phyloP scores from a whole-genome alignment of 2,797 vertebrate genomes.

The Enteromius anoplus region DNA sequence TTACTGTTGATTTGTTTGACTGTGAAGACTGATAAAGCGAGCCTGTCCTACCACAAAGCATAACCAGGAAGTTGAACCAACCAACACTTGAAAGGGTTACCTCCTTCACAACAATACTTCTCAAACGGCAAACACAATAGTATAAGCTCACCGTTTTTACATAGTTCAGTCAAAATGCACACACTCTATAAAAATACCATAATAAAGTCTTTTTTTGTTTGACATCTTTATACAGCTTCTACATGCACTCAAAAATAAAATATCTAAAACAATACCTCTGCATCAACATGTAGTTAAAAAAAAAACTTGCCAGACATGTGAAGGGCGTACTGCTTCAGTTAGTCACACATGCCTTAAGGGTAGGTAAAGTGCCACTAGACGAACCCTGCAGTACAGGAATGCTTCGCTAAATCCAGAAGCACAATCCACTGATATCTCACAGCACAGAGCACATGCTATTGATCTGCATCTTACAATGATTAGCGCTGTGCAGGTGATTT shows the following conservation, averaged over 20 bases:
- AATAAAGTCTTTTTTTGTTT: not conserved
- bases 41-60: slow-evolving; percentile 7
- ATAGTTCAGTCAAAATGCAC: not conserved
- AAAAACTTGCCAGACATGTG: not conserved
- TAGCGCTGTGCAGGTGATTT: not conserved
- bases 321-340: not conserved
- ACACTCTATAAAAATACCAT: not conserved
- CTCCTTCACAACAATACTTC: slow-evolving; percentile 15
- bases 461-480: not conserved
- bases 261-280: not conserved
- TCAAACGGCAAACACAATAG: not conserved
- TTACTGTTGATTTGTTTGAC: slow-evolving; percentile 16
- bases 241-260: not conserved
- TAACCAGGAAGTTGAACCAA: slow-evolving; percentile 36
- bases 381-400: slow-evolving; percentile 4
- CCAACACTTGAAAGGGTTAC: slow-evolving; percentile 15
- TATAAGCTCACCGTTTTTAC: not conserved
- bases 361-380: slow-evolving; percentile 13
- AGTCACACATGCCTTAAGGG: slow-evolving; percentile 26
- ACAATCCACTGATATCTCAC: not conserved
- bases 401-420: not conserved
- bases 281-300: not conserved
- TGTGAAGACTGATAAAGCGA: slow-evolving; percentile 23
- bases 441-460: slow-evolving; percentile 7
- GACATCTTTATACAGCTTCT: not conserved